Percentiles rank a stretch among this genome's conserved stretches.
These are phyloP conservation scores for Drosophila trapezifrons DNA, from an alignment of 1,140 invertebrate genomes.

Conservation along the genomic window DNA sequence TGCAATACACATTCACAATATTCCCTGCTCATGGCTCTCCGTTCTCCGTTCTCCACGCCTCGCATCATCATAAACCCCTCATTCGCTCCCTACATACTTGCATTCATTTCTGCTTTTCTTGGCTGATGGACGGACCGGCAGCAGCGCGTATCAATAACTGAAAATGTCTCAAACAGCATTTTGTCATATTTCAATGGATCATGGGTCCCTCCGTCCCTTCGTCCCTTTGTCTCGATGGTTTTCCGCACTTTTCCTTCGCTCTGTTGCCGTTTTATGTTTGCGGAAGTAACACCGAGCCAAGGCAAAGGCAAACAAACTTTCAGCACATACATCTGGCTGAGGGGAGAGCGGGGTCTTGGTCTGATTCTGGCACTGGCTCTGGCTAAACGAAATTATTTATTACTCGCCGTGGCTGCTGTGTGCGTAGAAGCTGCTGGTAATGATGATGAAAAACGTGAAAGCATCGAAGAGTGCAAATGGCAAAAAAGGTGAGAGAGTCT, in stretches of 20 bases:
- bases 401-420: slow-evolving; percentile 43
- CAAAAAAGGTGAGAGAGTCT: slow-evolving; percentile 41
- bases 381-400: slow-evolving; percentile 83
- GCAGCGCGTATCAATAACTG: slow-evolving; percentile 76
- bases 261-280: slow-evolving; percentile 68
- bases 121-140: slow-evolving; percentile 52
- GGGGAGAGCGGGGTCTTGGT: slow-evolving; percentile 15
- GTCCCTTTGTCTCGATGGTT: not conserved
- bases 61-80: slow-evolving; percentile 57
- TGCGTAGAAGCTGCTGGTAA: slow-evolving; percentile 66
- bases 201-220: slow-evolving; percentile 7
- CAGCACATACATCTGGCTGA: slow-evolving; percentile 64
- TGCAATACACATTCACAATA: slow-evolving; percentile 8
- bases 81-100: slow-evolving; percentile 55
- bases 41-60: not conserved
- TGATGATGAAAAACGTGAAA: slow-evolving; percentile 83
- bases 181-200: slow-evolving; percentile 80
- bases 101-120: slow-evolving; percentile 56
- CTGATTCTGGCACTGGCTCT: slow-evolving; percentile 30
- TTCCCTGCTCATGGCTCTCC: slow-evolving; percentile 7
- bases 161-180: slow-evolving; percentile 83
- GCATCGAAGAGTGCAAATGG: slow-evolving; percentile 81
- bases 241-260: slow-evolving; percentile 1
- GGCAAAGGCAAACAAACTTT: slow-evolving; percentile 73
- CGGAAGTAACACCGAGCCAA: slow-evolving; percentile 65